A percentile compares a stretch with the other conserved stretches of the same genome.
Conservation (phyloP, 2,888 invertebrate species). For the Orchestes rusci region DNA sequence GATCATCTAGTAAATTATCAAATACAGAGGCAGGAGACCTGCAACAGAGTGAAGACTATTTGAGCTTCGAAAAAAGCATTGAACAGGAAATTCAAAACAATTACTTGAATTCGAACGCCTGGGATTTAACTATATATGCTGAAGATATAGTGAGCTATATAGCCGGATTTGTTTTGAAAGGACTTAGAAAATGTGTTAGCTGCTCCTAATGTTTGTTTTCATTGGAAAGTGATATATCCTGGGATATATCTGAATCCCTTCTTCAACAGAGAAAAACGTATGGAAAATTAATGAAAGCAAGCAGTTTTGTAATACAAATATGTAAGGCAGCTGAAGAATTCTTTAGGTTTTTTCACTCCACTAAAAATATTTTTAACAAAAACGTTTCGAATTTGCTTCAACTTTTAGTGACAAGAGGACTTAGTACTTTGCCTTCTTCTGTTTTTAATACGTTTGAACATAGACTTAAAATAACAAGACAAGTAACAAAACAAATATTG, state of each 20-base stretch:
- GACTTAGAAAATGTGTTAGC: conserved; percentile 13
- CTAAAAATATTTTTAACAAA: conserved; percentile 16
- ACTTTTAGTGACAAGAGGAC: conserved; percentile 5
- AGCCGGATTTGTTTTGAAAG: conserved; percentile 11
- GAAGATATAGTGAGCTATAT: conserved; percentile 13
- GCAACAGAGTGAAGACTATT: background rate
- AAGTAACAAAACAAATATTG: too few relatives aligned
- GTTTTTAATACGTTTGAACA: background rate
- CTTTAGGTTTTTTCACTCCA: conserved; percentile 15
- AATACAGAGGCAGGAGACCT: background rate
- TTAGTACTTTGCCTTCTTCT: conserved; percentile 3
- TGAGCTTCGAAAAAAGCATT: background rate
- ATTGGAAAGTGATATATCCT: conserved; percentile 2
- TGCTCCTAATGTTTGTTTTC: conserved; percentile 11
- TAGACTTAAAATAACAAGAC: too few relatives aligned
- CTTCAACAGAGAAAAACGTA: conserved; percentile 16
- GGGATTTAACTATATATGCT: conserved; percentile 14
- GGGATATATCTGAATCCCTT: background rate
- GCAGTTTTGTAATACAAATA: conserved; percentile 11
- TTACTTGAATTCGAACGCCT: conserved; percentile 7
- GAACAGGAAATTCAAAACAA: conserved; percentile 1
- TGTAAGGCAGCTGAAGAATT: conserved; percentile 16
- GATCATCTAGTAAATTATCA: background rate
- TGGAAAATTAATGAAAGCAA: conserved; percentile 12
- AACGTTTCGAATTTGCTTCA: conserved; percentile 6